phyloP scores from a whole-genome alignment of 2,888 invertebrate genomes.

The Cosmia trapezina region DNA sequence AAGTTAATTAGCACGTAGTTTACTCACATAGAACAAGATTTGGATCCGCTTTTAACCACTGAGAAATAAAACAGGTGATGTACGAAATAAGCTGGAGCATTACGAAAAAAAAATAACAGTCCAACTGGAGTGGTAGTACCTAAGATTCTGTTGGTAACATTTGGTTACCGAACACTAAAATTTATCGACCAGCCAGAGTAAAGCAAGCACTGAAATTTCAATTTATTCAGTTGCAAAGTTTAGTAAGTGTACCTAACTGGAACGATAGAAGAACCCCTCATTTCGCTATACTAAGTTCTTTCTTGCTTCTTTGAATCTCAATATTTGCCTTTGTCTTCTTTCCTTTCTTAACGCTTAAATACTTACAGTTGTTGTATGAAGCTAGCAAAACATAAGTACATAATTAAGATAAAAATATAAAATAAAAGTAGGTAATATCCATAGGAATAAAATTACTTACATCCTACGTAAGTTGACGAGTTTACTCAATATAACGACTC shows the following conservation, averaged over 20 bases:
- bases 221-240: background rate
- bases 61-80: background rate
- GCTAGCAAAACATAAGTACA: background rate
- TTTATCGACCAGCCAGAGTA: background rate
- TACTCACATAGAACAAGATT: conserved; percentile 1
- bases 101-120: no score
- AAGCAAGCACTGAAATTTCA: background rate
- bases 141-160: background rate
- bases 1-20: conserved; percentile 8
- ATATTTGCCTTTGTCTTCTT: background rate
- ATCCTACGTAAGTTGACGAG: no score
- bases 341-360: background rate
- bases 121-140: no score
- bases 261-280: background rate
- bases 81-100: background rate
- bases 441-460: background rate
- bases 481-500: no score
- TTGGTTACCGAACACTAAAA: background rate
- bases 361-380: background rate
- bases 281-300: no score
- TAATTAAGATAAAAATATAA: background rate
- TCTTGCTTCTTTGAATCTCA: background rate
- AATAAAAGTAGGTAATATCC: background rate
- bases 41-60: background rate
- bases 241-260: background rate